Base-by-base conservation (phyloP, 1,140 invertebrate genomes). In the Tetragnatha versicolor region DNA sequence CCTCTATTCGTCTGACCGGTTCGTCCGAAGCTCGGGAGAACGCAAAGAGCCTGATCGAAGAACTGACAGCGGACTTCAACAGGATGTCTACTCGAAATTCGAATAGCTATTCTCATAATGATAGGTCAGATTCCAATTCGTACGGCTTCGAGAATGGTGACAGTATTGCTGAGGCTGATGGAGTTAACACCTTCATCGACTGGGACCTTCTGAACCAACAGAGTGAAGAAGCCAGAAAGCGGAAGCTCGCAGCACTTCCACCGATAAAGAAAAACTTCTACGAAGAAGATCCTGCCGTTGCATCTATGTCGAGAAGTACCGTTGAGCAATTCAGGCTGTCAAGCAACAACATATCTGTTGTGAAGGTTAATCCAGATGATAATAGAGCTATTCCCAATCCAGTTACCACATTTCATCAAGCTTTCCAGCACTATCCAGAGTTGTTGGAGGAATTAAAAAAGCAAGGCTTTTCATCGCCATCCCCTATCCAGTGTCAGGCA, bases 201-300 rank as follows among this genome's bases (percentile, higher is more conserved):
- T 88, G 85, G 85, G 84, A 83, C 75, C 80, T 81, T 69, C 70
- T 84, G 12, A 83, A 79, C 70, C 84, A 82, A 82, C 70, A 82
- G 73, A 81, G 85, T 76, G 88, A 90, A 70, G 81, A 85, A 76
- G 84, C 83, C 9, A 87, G 89, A 69, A 86, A 88, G 65, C 86
- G 86, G 61, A 88, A 88, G 75, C 93, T 90, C 89, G 87, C 88
- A 2, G 87, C 81, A 45, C 53, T 90, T 22, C 90, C 91, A 1
- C 85, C 88, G 2, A 88, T 96, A 17, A 87, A 89, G 3, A 97
- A 96, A 85, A 86, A 94, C 82, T 95, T 97, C 83, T 98, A 97
- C 82, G 85, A 89, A 81, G 95, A 97, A 88, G 88, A 92, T 83
- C 89, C 90, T 0, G 86, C 87, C 80, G 89, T 97, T 3, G 85